phyloP scores from a whole-genome alignment of 2,113 vertebrate genomes.

The Lampris incognitus region DNA sequence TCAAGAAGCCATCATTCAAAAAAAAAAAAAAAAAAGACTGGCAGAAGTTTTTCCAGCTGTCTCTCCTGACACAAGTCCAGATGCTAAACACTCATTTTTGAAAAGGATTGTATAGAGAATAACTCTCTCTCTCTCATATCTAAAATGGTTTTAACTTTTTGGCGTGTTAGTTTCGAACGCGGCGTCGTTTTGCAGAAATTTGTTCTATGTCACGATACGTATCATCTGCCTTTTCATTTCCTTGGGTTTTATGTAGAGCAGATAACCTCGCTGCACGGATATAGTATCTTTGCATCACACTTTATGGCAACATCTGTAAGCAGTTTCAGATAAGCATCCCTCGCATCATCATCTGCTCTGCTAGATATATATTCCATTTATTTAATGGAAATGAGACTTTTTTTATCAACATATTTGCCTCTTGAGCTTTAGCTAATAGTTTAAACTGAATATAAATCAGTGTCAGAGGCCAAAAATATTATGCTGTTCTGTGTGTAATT shows the following conservation, averaged over 20 bases:
- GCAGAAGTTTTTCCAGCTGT: slow-evolving; percentile 52
- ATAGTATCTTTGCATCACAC: not conserved
- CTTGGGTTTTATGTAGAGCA: slow-evolving; percentile 10
- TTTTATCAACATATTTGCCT: slow-evolving; percentile 16
- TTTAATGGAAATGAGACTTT: slow-evolving; percentile 43
- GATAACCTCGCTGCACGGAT: slow-evolving; percentile 13
- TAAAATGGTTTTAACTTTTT: no score
- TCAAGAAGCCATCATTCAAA: slow-evolving; percentile 45
- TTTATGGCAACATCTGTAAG: slow-evolving; percentile 63
- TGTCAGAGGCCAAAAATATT: slow-evolving; percentile 13
- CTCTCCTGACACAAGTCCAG: slow-evolving; percentile 1
- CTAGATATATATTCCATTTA: slow-evolving; percentile 55
- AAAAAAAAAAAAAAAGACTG: slow-evolving; percentile 41
- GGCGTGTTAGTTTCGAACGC: no score
- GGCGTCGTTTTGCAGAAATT: not conserved
- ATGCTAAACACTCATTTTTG: not conserved
- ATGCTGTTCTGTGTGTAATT: slow-evolving; percentile 12
- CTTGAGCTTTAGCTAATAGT: slow-evolving; percentile 2
- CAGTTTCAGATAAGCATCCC: slow-evolving; percentile 60
- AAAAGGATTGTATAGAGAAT: not conserved
- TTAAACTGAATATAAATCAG: not conserved
- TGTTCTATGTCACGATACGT: not conserved
- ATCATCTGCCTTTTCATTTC: slow-evolving; percentile 10
- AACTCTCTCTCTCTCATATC: not conserved
- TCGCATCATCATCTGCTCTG: slow-evolving; percentile 37